Base-by-base conservation (phyloP, 2,888 invertebrate species). In the Torymus aiolomorphi region DNA sequence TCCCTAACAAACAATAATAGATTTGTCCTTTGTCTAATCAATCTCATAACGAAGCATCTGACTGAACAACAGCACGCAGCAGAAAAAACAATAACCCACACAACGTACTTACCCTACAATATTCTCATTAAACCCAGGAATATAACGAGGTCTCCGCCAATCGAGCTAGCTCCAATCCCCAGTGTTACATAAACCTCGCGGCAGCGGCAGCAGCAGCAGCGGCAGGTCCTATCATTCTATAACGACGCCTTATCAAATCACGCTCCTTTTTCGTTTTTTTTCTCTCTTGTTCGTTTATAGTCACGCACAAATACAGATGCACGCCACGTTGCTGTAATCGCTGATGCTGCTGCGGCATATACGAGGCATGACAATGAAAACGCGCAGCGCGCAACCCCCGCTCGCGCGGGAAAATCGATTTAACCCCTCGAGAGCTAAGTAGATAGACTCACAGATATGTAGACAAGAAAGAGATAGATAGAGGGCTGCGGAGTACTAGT, bases 341-440 rank as follows among this genome's bases (percentile, higher is more conserved):
- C 20, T 5, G 54, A 42, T 42, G 42, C 42, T 42, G 42, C 42
- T 42, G 8, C 42, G 42, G 42, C 42, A 42, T 10, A 42, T 42
- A 42, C 8, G 8, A 42, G 42, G 8, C 16, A 54, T 52, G 69
- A 69, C 52, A 62, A 61, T 73, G 54, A 73, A 63, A 63, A 11
- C 42, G 42, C 42, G 8, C 42, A 42, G 8, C 5, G 42, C 42
- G 42, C 42, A 42, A 42, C 42, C 42, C 8, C 42, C 8, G 42
- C 8, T 42, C 42, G 42, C 5, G 42, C 42, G 42, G 8, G 54
- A 80, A 69, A 84, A 82, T 75, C 81, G 76, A 70, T 76, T 76
- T 76, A 82, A 83, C 83, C 83, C 42, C 42, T 42, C 3, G 0
- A 42, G 42, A 42, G 42, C 20, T 20, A n/a, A n/a, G n/a, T n/a